phyloP scores from a whole-genome alignment of 2,888 invertebrate genomes.

The Polymixis flavicincta region DNA sequence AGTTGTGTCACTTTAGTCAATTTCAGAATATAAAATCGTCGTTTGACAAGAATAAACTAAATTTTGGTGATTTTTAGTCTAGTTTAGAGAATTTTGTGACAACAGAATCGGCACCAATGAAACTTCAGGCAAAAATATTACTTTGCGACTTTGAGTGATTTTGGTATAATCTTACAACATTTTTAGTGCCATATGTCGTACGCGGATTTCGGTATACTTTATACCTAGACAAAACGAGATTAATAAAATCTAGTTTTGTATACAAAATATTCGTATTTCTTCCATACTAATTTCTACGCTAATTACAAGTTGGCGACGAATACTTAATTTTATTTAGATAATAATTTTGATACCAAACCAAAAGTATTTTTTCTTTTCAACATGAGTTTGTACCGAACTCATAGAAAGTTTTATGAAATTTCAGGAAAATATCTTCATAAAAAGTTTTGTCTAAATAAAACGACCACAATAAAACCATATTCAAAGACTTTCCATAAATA shows the following conservation, averaged over 20 bases:
- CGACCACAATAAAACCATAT: background rate
- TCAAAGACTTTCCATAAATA: conserved; percentile 8
- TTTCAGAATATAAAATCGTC: too few species aligned
- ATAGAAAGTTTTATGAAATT: too few species aligned
- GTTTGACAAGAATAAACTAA: too few species aligned
- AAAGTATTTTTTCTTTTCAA: too few species aligned
- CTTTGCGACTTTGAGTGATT: background rate
- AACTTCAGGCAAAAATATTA: background rate
- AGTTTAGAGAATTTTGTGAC: too few species aligned
- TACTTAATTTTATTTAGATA: background rate
- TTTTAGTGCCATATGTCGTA: background rate
- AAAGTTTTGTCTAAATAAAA: conserved; percentile 3
- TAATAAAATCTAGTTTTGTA: conserved; percentile 8
- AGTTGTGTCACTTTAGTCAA: too few species aligned
- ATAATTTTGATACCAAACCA: background rate
- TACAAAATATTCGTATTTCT: conserved; percentile 25
- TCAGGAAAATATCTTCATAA: background rate
- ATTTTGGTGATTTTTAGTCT: too few species aligned
- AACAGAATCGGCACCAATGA: too few species aligned
- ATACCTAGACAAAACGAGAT: background rate
- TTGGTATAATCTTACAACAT: background rate
- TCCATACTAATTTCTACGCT: conserved; percentile 12
- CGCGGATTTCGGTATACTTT: background rate
- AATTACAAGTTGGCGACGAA: conserved; percentile 6
- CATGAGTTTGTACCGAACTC: too few species aligned